Evolutionary conservation across 30 jellyfish, hydroid and myxozoan genomes (phyloP).

Genomic region (Chrysaora quinquecirrha): DNA sequence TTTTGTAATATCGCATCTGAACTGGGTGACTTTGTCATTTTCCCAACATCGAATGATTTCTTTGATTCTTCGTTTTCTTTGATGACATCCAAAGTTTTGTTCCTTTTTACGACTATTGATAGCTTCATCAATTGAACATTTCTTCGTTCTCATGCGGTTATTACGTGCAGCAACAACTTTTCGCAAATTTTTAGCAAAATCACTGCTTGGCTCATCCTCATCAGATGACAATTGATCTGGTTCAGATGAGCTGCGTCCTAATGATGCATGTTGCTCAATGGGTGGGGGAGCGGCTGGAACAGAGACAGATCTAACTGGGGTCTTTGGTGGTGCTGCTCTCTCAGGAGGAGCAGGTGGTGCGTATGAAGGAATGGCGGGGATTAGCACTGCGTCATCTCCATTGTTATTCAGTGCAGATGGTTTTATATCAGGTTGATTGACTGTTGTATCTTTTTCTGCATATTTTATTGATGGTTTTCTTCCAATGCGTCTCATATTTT

Average conservation of each 20-base stretch:
- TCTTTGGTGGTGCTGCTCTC: slow-evolving; percentile 18
- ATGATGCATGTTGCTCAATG: neutral
- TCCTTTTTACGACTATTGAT: slow-evolving; percentile 40
- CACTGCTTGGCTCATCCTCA: slow-evolving; percentile 58
- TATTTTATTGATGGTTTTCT: slow-evolving; percentile 55
- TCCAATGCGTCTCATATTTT: slow-evolving; percentile 75
- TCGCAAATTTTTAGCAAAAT: slow-evolving; percentile 56
- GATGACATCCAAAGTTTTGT: slow-evolving; percentile 57
- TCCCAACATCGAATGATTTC: neutral
- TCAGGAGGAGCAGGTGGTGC: slow-evolving; percentile 84
- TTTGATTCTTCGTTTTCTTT: slow-evolving; percentile 49
- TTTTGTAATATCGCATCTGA: slow-evolving; percentile 54
- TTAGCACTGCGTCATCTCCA: slow-evolving; percentile 12
- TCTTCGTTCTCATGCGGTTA: slow-evolving; percentile 33
- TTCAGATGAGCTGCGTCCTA: slow-evolving; percentile 15
- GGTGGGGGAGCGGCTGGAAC: slow-evolving; percentile 48
- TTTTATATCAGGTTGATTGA: neutral
- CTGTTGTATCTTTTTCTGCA: slow-evolving; percentile 19
- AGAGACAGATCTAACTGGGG: slow-evolving; percentile 52
- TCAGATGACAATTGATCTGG: slow-evolving; percentile 27
- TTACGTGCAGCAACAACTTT: slow-evolving; percentile 81
- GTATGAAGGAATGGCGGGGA: slow-evolving; percentile 71
- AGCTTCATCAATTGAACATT: slow-evolving; percentile 50
- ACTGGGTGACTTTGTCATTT: slow-evolving; percentile 48
- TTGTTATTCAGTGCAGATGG: neutral